These are phyloP conservation scores for Illadopsis cleaveri DNA, from an alignment of 2,113 vertebrate species.

Conservation along the genomic window DNA sequence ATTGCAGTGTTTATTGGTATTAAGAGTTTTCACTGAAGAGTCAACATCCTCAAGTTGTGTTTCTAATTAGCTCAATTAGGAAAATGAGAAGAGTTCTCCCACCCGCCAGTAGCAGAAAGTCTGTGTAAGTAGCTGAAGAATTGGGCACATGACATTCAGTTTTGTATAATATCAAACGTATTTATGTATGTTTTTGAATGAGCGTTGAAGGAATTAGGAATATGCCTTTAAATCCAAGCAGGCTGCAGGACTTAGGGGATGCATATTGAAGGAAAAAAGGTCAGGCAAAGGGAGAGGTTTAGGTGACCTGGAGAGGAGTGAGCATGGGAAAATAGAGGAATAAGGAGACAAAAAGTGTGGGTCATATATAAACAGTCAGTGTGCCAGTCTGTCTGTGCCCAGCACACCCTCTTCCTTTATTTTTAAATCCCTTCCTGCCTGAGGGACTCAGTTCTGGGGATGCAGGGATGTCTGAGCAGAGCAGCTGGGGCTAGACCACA, in stretches of 20 bases:
- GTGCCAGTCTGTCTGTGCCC: neutral
- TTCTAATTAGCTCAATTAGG: neutral
- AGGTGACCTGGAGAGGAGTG: neutral
- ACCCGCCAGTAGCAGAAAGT: neutral
- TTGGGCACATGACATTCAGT: rapidly evolving
- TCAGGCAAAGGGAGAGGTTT: neutral
- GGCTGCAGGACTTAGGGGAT: neutral
- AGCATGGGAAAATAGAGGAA: neutral
- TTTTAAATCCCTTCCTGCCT: neutral
- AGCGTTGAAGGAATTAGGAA: neutral
- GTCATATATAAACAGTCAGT: neutral
- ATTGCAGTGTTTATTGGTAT: neutral
- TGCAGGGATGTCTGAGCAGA: neutral
- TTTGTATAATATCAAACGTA: neutral
- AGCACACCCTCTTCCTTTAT: neutral
- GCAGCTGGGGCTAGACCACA: neutral
- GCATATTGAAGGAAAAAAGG: neutral
- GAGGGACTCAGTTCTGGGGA: neutral
- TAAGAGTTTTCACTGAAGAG: neutral
- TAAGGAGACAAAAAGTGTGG: neutral
- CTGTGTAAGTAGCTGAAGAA: neutral
- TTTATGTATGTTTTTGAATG: neutral
- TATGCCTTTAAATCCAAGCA: neutral
- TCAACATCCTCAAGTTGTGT: neutral
- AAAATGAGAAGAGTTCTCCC: neutral